Evolutionary conservation across 2,888 invertebrate species (phyloP).

Genomic region (Nomada fucata): DNA sequence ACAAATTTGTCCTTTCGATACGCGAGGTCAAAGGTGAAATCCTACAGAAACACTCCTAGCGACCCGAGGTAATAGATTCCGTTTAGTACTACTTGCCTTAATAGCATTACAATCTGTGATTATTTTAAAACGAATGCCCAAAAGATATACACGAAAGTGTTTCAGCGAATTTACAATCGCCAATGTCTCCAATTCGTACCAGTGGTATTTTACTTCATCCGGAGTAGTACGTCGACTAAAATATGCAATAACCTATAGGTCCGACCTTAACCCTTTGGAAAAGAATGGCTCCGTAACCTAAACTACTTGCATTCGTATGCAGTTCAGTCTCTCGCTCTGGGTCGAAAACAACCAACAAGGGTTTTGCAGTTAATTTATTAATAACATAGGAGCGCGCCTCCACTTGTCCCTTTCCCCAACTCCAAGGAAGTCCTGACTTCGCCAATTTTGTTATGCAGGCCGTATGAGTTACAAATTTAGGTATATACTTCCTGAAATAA

Average conservation of each 20-base stretch:
- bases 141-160: slow-evolving; percentile 49
- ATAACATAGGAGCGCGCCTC: not conserved
- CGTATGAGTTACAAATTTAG: not conserved
- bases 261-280: not conserved
- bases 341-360: slow-evolving; percentile 13
- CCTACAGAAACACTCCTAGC: slow-evolving; percentile 15
- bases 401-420: not conserved
- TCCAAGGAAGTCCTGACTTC: not conserved
- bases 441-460: not conserved
- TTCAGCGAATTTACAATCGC: slow-evolving; percentile 48
- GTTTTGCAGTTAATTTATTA: not conserved
- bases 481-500: slow-evolving; percentile 25
- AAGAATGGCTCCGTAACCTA: slow-evolving; percentile 5
- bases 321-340: not conserved
- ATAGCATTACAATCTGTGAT: slow-evolving; percentile 7
- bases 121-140: slow-evolving; percentile 31
- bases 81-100: not conserved
- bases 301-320: slow-evolving; percentile 40
- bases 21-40: slow-evolving; percentile 21
- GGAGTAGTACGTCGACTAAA: slow-evolving; percentile 7
- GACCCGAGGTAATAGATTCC: not conserved
- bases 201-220: slow-evolving; percentile 15
- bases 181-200: slow-evolving; percentile 45
- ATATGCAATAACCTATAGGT: not conserved
- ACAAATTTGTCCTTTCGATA: not conserved